Percentiles rank a stretch among this genome's conserved stretches.
Conservation (phyloP, 2,888 invertebrate genomes). For the Polyploca ridens region DNA sequence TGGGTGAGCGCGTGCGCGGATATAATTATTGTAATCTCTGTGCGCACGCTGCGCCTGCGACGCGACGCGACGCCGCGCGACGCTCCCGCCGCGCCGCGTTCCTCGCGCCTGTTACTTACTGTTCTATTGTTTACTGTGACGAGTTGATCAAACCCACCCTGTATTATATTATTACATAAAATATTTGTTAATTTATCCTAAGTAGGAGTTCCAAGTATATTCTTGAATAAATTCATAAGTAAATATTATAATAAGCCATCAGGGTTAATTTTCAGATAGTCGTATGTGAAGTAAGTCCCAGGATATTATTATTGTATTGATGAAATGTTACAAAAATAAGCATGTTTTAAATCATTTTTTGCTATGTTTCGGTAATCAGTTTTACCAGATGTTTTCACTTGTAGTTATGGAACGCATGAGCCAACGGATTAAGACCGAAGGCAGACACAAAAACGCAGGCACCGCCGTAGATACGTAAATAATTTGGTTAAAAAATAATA, state of each 20-base stretch:
- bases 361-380: too few species aligned
- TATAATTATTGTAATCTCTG: conserved; percentile 81
- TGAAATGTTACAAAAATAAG: too few species aligned
- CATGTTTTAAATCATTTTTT: too few species aligned
- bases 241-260: too few species aligned
- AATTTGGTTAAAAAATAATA: background rate
- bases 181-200: background rate
- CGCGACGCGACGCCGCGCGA: conserved; percentile 53
- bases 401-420: too few species aligned
- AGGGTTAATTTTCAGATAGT: too few species aligned
- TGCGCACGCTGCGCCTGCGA: conserved; percentile 53
- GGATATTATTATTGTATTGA: too few species aligned
- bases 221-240: background rate
- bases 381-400: too few species aligned
- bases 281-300: too few species aligned
- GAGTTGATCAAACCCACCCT: conserved; percentile 24
- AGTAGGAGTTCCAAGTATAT: background rate
- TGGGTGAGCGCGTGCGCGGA: conserved; percentile 71
- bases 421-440: too few species aligned
- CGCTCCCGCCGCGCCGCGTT: conserved; percentile 28
- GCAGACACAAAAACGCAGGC: too few species aligned
- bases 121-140: conserved; percentile 38
- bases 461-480: background rate
- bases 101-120: conserved; percentile 25
- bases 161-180: background rate